Evolutionary conservation across 2,888 invertebrate species (phyloP).

Genomic region (Platerodrilus igneus): DNA sequence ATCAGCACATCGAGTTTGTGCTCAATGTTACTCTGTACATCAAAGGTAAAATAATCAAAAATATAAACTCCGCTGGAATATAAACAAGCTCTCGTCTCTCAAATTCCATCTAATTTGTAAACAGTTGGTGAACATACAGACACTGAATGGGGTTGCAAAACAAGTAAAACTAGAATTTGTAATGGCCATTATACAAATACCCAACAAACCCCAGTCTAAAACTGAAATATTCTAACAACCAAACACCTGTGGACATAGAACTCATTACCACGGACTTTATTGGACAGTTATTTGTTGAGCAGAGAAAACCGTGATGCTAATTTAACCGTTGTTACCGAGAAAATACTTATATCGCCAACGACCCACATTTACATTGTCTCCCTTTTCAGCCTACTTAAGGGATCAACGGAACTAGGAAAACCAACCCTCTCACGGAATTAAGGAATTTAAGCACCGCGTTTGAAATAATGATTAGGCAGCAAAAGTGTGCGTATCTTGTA

Average conservation of each 20-base stretch:
- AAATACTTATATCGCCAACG: conserved; percentile 20
- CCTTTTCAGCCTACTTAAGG: conserved; percentile 25
- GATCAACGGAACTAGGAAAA: conserved; percentile 20
- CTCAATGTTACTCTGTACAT: too few species aligned
- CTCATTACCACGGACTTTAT: conserved; percentile 31
- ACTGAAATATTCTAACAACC: conserved; percentile 29
- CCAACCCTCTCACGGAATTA: conserved; percentile 21
- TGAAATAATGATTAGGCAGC: conserved; percentile 22
- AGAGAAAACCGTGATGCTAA: conserved; percentile 20
- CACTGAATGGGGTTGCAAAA: too few species aligned
- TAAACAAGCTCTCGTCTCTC: too few species aligned
- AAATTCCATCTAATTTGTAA: too few species aligned
- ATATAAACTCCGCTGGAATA: too few species aligned
- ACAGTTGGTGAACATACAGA: too few species aligned
- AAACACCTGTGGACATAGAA: conserved; percentile 31
- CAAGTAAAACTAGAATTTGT: too few species aligned
- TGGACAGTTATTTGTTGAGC: conserved; percentile 28
- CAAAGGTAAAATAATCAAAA: too few species aligned
- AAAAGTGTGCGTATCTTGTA: conserved; percentile 17
- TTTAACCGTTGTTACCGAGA: conserved; percentile 21
- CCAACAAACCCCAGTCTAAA: conserved; percentile 17
- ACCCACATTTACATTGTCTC: conserved; percentile 17
- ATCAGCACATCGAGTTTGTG: too few species aligned
- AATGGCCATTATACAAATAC: conserved; percentile 17
- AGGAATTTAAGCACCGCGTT: conserved; percentile 22